Evolutionary conservation across 2,888 invertebrate genomes (phyloP).

Genomic region (Drosophila quinaria): DNA sequence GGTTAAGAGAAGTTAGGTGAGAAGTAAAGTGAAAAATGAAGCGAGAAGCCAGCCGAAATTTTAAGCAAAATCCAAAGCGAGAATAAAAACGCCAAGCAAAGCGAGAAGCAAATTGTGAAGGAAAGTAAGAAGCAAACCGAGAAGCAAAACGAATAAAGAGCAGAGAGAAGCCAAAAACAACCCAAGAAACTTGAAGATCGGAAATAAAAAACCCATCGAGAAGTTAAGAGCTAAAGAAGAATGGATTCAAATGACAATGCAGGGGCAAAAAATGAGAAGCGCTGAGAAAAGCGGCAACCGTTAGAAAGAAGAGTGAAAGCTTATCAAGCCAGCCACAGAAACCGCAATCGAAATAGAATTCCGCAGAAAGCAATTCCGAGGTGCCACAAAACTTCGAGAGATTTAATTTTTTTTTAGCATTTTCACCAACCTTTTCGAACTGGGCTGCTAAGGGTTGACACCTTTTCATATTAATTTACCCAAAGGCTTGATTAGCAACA

Average conservation of each 20-base stretch:
- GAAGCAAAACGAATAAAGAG: not conserved
- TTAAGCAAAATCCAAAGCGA: not conserved
- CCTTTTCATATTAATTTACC: too few relatives aligned
- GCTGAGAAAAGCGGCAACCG: not conserved
- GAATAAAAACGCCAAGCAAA: too few relatives aligned
- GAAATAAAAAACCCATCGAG: not conserved
- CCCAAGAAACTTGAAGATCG: not conserved
- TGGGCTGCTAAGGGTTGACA: too few relatives aligned
- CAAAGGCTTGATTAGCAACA: too few relatives aligned
- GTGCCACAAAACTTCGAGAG: too few relatives aligned
- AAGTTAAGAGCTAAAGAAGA: not conserved
- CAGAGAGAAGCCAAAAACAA: not conserved
- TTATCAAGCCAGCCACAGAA: too few relatives aligned
- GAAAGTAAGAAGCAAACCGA: not conserved
- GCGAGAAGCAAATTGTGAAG: not conserved
- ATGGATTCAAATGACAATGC: not conserved
- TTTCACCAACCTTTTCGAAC: too few relatives aligned
- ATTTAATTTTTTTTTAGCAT: too few relatives aligned
- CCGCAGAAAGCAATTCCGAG: too few relatives aligned
- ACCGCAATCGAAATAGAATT: too few relatives aligned
- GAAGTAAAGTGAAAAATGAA: not conserved
- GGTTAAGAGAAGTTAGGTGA: too few relatives aligned
- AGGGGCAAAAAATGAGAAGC: not conserved
- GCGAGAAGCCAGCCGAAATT: not conserved
- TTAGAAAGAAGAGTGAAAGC: not conserved